Conservation (phyloP, 2,797 vertebrate species). For the Pangasius djambal region DNA sequence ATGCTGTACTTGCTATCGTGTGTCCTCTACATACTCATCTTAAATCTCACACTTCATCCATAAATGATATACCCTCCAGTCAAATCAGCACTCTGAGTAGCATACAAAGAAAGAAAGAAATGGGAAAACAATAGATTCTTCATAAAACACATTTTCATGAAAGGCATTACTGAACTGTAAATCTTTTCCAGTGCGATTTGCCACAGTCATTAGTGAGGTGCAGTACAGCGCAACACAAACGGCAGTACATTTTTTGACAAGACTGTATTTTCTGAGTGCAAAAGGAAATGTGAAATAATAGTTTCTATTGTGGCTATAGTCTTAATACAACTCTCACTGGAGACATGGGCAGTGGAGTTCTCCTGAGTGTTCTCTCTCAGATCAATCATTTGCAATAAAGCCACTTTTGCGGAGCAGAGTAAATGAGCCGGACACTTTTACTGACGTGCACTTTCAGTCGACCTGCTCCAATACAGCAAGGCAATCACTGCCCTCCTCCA, state of each 20-base stretch:
- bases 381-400: conserved; percentile 56
- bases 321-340: conserved; percentile 18
- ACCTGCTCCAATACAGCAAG: conserved; percentile 30
- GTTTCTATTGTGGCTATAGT: conserved; percentile 7
- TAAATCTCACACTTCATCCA: conserved; percentile 14
- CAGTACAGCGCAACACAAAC: conserved; percentile 23
- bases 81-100: conserved; percentile 13
- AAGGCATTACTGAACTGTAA: conserved; percentile 13
- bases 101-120: background rate
- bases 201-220: background rate
- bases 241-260: background rate
- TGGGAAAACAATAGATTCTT: background rate
- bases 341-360: conserved; percentile 16
- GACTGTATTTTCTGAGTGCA: background rate
- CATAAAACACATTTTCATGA: background rate
- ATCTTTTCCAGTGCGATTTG: background rate
- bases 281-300: conserved; percentile 17
- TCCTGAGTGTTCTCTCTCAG: conserved; percentile 25
- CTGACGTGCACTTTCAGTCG: conserved; percentile 40
- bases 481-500: conserved; percentile 41
- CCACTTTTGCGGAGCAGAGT: conserved; percentile 41
- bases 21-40: background rate
- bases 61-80: conserved; percentile 13
- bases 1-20: background rate
- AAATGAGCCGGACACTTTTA: conserved; percentile 52